Base-by-base conservation (phyloP, 2,888 invertebrate genomes). In the Dorcus hopei region DNA sequence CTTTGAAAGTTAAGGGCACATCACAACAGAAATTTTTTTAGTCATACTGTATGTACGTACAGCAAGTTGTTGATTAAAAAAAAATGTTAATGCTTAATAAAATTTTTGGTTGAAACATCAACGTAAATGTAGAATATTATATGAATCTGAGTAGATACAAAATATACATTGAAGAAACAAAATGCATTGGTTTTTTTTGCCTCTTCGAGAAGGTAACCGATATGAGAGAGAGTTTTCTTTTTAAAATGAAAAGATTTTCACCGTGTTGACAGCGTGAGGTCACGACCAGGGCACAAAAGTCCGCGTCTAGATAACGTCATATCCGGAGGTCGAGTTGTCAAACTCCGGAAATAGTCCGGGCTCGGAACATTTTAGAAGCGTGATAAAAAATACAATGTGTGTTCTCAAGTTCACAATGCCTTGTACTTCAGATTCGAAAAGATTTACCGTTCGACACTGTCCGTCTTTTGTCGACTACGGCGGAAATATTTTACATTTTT, bases 251-350 rank as follows among this genome's bases (percentile, higher is more conserved):
- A 56, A 56, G 51, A 47, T 50, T 56, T 56, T 56, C 38, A 39
- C 51, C 51, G 56, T 56, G 56, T 61, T 61, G 64, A 68, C 61
- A 62, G 65, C 59, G 63, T 65, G 64, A 68, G 68, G 70, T 70
- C 67, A 65, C 67, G 67, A 66, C 64, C 64, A 59, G 61, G 61
- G 64, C 62, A 71, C 70, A 72, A 74, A 72, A 71, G 72, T 70
- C 67, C 68, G 63, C 68, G 70, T 70, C 68, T 66, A 75, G 77
- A 77, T 77, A 77, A 76, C 72, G 76, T 75, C 75, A 74, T 72
- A 74, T 76, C 77, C 77, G 74, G 74, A 74, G 76, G 75, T 77
- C 75, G 76, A 74, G 72, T 75, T 75, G 76, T 76, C 76, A 76
- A 76, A 76, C 66, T 72, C 72, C 75, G 77, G 77, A 77, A 77